These are phyloP conservation scores for Drosophila vallismaia DNA, from an alignment of 2,888 invertebrate genomes.

Conservation along the genomic window DNA sequence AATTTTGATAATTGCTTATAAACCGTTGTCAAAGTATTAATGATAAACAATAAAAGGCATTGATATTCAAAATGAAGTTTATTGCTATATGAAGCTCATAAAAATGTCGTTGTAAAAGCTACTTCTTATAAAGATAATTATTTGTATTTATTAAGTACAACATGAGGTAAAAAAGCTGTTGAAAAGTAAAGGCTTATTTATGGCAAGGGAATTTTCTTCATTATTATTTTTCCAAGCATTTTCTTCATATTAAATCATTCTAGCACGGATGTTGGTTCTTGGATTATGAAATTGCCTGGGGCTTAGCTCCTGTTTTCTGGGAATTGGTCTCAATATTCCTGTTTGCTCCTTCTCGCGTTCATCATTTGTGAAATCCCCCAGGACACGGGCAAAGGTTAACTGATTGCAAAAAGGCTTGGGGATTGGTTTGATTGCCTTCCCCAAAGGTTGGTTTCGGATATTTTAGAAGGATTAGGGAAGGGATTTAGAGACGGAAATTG, in stretches of 20 bases:
- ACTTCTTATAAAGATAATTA: not conserved
- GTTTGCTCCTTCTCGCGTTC: conserved; percentile 16
- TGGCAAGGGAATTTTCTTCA: conserved; percentile 3
- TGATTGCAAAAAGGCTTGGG: conserved; percentile 18
- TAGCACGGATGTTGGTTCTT: conserved; percentile 18
- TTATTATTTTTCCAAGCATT: not conserved
- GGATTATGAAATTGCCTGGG: conserved; percentile 34
- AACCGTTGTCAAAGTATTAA: not conserved
- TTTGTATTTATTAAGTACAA: not conserved
- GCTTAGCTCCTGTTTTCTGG: not conserved
- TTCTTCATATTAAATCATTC: conserved; percentile 18
- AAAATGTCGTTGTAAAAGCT: not conserved
- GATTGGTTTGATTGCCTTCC: conserved; percentile 26
- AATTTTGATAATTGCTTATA: not conserved
- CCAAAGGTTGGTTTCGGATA: conserved; percentile 11
- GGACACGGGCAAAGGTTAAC: conserved; percentile 22
- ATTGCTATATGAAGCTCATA: not conserved
- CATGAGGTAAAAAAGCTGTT: not conserved
- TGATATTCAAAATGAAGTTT: not conserved
- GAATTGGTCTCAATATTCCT: conserved; percentile 12
- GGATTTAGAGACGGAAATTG: too few species aligned
- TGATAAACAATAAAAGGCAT: not conserved
- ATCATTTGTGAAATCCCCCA: conserved; percentile 25
- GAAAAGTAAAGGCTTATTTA: not conserved
- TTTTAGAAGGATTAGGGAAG: conserved; percentile 5